phyloP scores from a whole-genome alignment of 2,888 invertebrate genomes.

The Chrysina gloriosa region DNA sequence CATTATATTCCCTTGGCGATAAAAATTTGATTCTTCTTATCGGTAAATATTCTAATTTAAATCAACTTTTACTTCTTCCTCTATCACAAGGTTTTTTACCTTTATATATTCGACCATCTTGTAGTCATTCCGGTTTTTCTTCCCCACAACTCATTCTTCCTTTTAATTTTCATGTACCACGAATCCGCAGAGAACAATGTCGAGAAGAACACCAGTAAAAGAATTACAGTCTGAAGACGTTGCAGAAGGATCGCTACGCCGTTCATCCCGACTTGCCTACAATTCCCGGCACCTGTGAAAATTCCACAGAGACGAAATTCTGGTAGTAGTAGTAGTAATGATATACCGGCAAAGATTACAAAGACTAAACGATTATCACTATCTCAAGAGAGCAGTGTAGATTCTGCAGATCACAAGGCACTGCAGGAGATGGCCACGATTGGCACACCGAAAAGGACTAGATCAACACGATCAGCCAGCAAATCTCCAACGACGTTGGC shows the following conservation, averaged over 20 bases:
- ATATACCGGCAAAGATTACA: slow-evolving; percentile 37
- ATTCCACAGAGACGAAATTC: slow-evolving; percentile 44
- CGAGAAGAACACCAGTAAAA: slow-evolving; percentile 36
- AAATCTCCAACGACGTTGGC: slow-evolving; percentile 45
- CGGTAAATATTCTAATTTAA: slow-evolving; percentile 11
- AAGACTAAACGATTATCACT: slow-evolving; percentile 43
- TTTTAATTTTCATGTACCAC: neutral
- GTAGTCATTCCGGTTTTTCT: slow-evolving; percentile 19
- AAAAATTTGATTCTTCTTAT: neutral
- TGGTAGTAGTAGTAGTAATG: slow-evolving; percentile 40
- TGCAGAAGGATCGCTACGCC: slow-evolving; percentile 15
- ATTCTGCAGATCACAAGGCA: slow-evolving; percentile 12
- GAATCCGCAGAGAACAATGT: slow-evolving; percentile 25
- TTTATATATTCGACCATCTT: slow-evolving; percentile 23
- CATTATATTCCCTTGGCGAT: neutral
- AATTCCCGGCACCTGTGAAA: slow-evolving; percentile 41
- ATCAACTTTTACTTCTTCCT: neutral
- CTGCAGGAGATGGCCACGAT: neutral
- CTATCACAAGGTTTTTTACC: neutral
- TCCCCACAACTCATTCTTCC: neutral
- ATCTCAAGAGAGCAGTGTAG: slow-evolving; percentile 43
- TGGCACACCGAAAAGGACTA: slow-evolving; percentile 3
- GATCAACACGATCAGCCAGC: slow-evolving; percentile 38
- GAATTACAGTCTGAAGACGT: slow-evolving; percentile 34
- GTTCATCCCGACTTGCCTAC: slow-evolving; percentile 42